Evolutionary conservation across 2,797 vertebrate species (phyloP).

Genomic region (Chloroceryle inda): DNA sequence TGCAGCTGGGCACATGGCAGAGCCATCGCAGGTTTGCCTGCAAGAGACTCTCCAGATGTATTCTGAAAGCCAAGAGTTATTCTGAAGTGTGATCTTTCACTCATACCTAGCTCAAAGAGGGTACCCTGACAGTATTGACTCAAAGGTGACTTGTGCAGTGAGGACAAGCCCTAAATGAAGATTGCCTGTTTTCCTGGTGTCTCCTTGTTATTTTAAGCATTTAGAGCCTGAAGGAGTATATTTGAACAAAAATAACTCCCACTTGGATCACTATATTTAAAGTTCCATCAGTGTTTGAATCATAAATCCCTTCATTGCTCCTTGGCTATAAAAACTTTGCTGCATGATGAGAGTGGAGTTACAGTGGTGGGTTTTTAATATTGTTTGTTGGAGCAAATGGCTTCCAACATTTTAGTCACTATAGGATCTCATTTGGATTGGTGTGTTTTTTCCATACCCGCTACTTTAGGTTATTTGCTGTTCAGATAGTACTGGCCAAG

Average conservation of each 20-base stretch:
- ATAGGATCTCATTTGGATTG: not conserved
- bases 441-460: not conserved
- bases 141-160: not conserved
- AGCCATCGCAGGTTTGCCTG: not conserved
- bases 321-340: not conserved
- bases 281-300: not conserved
- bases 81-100: not conserved
- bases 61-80: not conserved
- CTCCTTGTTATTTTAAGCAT: not conserved
- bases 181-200: not conserved
- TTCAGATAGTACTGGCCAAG: not conserved
- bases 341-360: not conserved
- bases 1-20: not conserved
- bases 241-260: not conserved
- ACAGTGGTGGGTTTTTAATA: not conserved
- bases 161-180: not conserved
- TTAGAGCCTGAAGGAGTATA: not conserved
- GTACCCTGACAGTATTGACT: not conserved
- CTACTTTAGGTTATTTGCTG: not conserved
- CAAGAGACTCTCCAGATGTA: not conserved
- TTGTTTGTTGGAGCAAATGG: not conserved
- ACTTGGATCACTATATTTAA: not conserved
- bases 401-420: not conserved
- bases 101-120: not conserved
- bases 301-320: not conserved